phyloP scores from a whole-genome alignment of 2,113 vertebrate species.

The Tragelaphus strepsiceros region DNA sequence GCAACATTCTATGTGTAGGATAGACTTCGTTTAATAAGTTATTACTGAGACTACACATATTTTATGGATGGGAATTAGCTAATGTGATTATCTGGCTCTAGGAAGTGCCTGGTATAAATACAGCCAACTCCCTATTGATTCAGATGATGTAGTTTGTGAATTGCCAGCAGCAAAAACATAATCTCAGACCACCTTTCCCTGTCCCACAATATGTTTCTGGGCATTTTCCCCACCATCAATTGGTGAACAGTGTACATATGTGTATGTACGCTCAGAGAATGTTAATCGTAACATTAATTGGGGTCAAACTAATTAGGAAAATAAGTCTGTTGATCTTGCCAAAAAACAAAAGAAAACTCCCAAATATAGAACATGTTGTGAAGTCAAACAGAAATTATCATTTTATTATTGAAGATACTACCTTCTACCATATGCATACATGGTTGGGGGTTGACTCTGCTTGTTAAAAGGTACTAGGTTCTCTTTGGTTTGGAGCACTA shows the following conservation, averaged over 20 bases:
- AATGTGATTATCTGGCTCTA: constrained; percentile 55
- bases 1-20: not conserved
- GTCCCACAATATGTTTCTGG: constrained; percentile 41
- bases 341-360: constrained; percentile 46
- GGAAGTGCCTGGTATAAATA: constrained; percentile 21
- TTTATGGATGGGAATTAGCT: constrained; percentile 26
- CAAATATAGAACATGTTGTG: constrained; percentile 17
- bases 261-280: constrained; percentile 6
- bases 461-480: not conserved
- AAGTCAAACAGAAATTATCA: constrained; percentile 55
- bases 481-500: constrained; percentile 2
- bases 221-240: constrained; percentile 21
- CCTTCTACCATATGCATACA: constrained; percentile 8
- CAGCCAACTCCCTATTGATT: constrained; percentile 37
- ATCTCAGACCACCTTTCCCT: constrained; percentile 40
- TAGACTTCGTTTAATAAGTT: constrained; percentile 42
- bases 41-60: constrained; percentile 6
- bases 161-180: constrained; percentile 42
- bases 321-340: constrained; percentile 44
- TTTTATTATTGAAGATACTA: constrained; percentile 18
- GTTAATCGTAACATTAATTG: constrained; percentile 19
- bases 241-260: not conserved
- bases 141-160: constrained; percentile 54
- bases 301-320: constrained; percentile 62
- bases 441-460: constrained; percentile 19